Conservation (phyloP, 2,113 vertebrate species). For the Merops nubicus region DNA sequence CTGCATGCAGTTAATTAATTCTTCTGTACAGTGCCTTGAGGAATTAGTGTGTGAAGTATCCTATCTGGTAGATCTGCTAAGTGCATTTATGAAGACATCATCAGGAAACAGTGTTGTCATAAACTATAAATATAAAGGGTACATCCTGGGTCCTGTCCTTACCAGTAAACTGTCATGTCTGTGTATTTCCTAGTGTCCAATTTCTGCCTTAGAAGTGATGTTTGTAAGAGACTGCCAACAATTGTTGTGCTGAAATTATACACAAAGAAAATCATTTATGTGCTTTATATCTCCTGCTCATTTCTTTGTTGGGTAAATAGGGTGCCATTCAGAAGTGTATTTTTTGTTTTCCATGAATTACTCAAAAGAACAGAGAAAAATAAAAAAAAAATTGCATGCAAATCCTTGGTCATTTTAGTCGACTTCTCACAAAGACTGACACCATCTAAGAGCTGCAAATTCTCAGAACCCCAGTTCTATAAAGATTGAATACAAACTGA, state of each 20-base stretch:
- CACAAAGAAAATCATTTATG: not conserved
- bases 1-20: conserved; percentile 6
- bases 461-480: not conserved
- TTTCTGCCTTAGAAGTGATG: not conserved
- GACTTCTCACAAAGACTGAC: not conserved
- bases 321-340: not conserved
- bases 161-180: not conserved
- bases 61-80: conserved; percentile 27
- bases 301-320: not conserved
- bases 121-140: not conserved
- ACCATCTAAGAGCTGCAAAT: not conserved
- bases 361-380: not conserved
- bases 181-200: not conserved
- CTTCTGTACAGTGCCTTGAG: conserved; percentile 5
- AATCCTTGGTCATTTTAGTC: not conserved
- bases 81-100: conserved; percentile 19
- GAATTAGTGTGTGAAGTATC: conserved; percentile 20
- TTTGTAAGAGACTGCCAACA: not conserved
- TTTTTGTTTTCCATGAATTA: not conserved
- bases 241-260: not conserved
- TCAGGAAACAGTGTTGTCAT: not conserved
- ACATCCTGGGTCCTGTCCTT: not conserved
- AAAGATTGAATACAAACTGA: not conserved
- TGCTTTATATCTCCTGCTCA: not conserved
- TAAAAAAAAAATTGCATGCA: not conserved